These are phyloP conservation scores for Chloroceryle inda DNA, from an alignment of 2,797 vertebrate genomes.

Conservation along the genomic window DNA sequence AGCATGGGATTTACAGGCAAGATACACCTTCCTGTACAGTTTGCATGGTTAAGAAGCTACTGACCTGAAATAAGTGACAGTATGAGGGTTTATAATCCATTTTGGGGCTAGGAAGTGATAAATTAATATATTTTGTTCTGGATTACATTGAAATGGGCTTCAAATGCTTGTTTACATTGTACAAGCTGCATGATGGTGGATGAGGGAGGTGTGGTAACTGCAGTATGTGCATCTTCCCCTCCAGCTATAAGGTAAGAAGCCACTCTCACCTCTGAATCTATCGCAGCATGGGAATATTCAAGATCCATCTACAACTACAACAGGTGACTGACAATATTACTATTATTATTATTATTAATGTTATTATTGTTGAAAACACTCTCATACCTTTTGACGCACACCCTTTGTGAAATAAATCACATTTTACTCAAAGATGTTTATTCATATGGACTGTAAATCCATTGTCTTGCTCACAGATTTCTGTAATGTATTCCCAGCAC, in stretches of 20 bases:
- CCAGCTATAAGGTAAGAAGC: background rate
- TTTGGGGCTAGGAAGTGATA: background rate
- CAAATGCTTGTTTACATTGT: background rate
- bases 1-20: background rate
- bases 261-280: background rate
- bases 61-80: background rate
- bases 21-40: background rate
- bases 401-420: background rate
- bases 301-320: background rate
- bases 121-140: background rate
- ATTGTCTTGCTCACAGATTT: background rate
- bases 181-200: background rate
- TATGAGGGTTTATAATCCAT: background rate
- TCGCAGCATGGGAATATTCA: background rate
- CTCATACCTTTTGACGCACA: background rate
- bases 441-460: background rate
- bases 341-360: too few relatives aligned
- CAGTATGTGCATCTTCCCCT: background rate
- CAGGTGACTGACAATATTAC: background rate
- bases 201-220: background rate
- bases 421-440: background rate
- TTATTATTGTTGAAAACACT: background rate
- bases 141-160: background rate
- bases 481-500: background rate
- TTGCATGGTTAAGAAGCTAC: background rate